These are phyloP conservation scores for Staurois parvus DNA, from an alignment of 2,797 vertebrate species.

Conservation along the genomic window DNA sequence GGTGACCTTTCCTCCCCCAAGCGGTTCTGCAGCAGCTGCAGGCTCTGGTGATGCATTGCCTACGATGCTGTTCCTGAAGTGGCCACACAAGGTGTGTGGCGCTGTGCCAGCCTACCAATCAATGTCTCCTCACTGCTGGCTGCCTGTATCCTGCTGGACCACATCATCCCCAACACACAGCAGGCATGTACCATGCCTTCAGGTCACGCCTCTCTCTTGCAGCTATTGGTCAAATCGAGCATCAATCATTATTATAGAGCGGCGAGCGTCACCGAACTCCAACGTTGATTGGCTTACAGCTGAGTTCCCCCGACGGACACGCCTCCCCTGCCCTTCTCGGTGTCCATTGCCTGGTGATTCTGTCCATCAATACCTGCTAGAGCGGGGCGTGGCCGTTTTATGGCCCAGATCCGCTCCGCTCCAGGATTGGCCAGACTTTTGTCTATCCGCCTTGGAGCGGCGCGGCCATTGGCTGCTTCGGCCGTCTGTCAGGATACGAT, in stretches of 20 bases:
- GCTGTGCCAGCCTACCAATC: too few relatives aligned
- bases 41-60: too few relatives aligned
- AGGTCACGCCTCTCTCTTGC: background rate
- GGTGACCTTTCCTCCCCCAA: too few relatives aligned
- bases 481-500: constrained; percentile 26
- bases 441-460: accelerated
- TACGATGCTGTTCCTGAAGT: too few relatives aligned
- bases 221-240: background rate
- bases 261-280: background rate
- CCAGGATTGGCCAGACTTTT: background rate
- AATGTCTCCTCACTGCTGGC: too few relatives aligned
- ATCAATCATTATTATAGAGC: background rate
- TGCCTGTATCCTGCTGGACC: too few relatives aligned
- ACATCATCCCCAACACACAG: too few relatives aligned
- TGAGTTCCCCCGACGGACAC: too few relatives aligned
- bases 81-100: too few relatives aligned
- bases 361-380: constrained; percentile 21
- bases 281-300: background rate
- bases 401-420: background rate
- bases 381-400: background rate
- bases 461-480: background rate
- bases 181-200: background rate
- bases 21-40: too few relatives aligned
- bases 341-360: constrained; percentile 18
- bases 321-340: background rate